Conservation (phyloP, 2,113 vertebrate species). For the Myodes glareolus region DNA sequence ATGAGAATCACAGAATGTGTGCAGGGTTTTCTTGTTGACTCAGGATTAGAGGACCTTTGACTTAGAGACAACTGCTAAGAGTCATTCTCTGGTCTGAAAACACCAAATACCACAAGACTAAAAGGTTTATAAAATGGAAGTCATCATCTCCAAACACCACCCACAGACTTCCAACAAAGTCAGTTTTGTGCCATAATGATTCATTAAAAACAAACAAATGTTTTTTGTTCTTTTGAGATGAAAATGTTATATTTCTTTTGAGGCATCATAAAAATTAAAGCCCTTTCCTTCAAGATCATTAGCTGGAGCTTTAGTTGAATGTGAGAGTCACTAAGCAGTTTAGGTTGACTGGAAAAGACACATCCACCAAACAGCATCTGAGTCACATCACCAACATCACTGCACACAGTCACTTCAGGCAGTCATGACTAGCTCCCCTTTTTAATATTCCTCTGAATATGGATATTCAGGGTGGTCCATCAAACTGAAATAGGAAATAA, state of each 20-base stretch:
- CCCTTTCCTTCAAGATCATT: too few relatives aligned
- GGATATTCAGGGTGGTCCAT: background rate
- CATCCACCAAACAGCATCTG: background rate
- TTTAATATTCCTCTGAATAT: conserved; percentile 39
- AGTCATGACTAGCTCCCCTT: background rate
- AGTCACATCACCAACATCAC: accelerated
- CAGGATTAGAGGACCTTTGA: background rate
- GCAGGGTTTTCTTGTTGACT: background rate
- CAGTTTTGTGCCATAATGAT: background rate
- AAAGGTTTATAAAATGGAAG: background rate
- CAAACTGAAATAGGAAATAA: background rate
- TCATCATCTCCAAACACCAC: background rate
- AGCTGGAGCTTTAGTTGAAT: background rate
- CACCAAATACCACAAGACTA: accelerated
- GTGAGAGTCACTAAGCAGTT: background rate
- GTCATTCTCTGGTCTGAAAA: background rate
- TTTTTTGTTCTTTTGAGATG: background rate
- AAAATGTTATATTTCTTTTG: background rate
- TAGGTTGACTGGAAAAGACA: background rate
- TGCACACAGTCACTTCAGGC: too few relatives aligned
- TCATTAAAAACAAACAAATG: background rate
- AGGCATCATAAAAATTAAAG: background rate
- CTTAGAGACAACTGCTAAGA: too few relatives aligned
- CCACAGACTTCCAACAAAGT: background rate
- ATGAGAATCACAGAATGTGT: background rate